These are phyloP conservation scores for Darevskia nairensis DNA, from an alignment of 2,797 vertebrate species.

Conservation along the genomic window DNA sequence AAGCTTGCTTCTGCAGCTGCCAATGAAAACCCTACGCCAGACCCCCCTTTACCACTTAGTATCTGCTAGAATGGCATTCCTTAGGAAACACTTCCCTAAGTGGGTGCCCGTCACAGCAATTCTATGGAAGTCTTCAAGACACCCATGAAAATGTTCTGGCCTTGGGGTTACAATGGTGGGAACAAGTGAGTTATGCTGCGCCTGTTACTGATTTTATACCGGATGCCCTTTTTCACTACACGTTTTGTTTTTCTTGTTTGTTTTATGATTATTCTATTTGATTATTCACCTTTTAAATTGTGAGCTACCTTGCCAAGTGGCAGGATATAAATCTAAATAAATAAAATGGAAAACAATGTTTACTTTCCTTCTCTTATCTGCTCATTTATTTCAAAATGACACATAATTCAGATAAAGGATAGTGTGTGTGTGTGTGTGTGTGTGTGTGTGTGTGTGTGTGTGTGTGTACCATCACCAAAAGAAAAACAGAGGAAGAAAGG, in stretches of 20 bases:
- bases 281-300: background rate
- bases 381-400: background rate
- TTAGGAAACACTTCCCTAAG: background rate
- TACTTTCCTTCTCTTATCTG: background rate
- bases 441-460: no score
- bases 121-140: background rate
- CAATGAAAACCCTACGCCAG: no score
- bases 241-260: background rate
- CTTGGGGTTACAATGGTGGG: background rate
- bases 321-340: background rate
- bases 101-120: background rate
- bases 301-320: background rate
- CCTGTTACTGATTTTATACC: background rate
- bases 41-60: background rate
- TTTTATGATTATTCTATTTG: background rate
- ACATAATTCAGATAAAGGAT: no score
- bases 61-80: background rate
- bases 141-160: background rate
- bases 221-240: background rate
- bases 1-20: no score
- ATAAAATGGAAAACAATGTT: background rate
- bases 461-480: background rate
- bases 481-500: slow-evolving; percentile 17
- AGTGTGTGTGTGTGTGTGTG: background rate
- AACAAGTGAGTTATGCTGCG: background rate